Conservation (phyloP, 2,797 vertebrate genomes). For the Mergus octosetaceus region DNA sequence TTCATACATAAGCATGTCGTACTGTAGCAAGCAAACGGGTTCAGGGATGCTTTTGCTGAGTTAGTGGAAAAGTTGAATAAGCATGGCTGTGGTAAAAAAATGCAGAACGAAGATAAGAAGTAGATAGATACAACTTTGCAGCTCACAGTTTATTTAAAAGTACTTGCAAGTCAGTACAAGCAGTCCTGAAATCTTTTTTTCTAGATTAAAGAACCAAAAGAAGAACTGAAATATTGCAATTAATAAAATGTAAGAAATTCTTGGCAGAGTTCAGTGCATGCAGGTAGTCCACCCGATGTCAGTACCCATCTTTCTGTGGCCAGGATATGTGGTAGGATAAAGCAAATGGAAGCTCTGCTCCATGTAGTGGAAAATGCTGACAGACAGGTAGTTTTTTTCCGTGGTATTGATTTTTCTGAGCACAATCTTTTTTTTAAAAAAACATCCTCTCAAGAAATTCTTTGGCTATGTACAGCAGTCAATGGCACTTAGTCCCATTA, state of each 20-base stretch:
- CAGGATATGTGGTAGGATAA: not conserved
- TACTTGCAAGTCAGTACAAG: not conserved
- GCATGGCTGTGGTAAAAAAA: not conserved
- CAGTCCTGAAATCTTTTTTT: not conserved
- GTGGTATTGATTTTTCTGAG: slow-evolving; percentile 16
- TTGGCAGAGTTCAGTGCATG: not conserved
- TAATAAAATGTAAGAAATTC: not conserved
- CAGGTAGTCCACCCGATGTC: not conserved
- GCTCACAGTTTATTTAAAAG: not conserved
- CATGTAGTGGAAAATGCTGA: not conserved
- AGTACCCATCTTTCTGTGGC: not conserved
- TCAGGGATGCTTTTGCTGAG: not conserved
- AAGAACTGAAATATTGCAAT: not conserved
- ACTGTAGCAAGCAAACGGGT: not conserved
- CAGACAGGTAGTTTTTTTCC: not conserved
- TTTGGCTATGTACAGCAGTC: not conserved
- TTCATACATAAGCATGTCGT: not conserved
- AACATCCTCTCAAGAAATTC: not conserved
- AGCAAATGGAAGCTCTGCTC: not conserved
- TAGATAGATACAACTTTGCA: not conserved
- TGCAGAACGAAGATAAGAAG: not conserved
- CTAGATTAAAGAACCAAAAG: not conserved
- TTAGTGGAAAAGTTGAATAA: not conserved
- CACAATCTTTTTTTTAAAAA: not conserved
- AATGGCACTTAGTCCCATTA: not conserved